Evolutionary conservation across 2,888 invertebrate species (phyloP), one percentile per base, ranked within the genome.

Genomic region (Drosophila meridionalis): DNA sequence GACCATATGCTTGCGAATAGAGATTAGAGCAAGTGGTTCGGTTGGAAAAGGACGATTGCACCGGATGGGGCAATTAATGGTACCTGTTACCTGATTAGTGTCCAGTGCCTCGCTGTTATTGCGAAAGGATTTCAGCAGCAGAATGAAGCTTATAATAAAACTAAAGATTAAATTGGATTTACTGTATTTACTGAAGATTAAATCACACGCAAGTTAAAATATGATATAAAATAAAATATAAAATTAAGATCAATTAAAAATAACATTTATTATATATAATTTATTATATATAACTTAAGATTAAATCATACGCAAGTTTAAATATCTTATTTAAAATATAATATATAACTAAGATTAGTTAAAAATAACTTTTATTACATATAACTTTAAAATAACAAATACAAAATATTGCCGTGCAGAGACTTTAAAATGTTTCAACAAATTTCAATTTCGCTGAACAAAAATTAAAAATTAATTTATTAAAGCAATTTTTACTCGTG

Each of bases 1-100:
- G 7, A 55, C 73, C 85, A 79, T 83, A 87, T 85, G 85, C 32
- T 75, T 48, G 59, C 52, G 50, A 69, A 61, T 69, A 56, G 60
- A 45, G 34, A 12, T 45, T 76, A 45, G 11, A 30, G 42, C 34
- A 65, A 68, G 36, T 30, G 48, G 47, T 28, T 30, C 14, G 38
- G 52, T 40, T 32, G 56, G 28, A 9, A 9, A 14, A 2, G 14
- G 34, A 14, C 26, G 6, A 12, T 9, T 45, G 32, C 57, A 32
- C 12, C 12, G 12, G 34, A 28, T 9, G 3, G 14, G n/a, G 4
- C 59, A 28, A 20, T n/a, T 32, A 14, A 12, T n/a, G 12, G 28
- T 6, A 28, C 12, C 20, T 47, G n/a, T 20, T 43, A 69, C 5
- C 30, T 43, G 58, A 36, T 47, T 11, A 26, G 34, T 48, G n/a